Percentiles rank a stretch among this genome's conserved stretches.
Evolutionary conservation across 2,888 invertebrate species (phyloP).

Genomic region (Muscina levida): DNA sequence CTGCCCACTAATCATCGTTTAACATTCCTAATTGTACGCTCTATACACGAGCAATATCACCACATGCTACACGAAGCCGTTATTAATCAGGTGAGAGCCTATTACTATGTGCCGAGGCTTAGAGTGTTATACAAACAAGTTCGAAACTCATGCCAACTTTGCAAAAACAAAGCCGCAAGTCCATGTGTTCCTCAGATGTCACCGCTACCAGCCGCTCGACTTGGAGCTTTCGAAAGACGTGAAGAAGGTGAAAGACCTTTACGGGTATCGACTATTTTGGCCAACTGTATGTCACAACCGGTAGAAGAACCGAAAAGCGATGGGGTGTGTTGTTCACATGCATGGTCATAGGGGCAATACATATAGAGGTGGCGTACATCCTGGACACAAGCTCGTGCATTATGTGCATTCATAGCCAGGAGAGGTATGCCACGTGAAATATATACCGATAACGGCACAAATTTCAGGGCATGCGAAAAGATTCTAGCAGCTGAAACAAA

Average conservation of each 20-base stretch:
- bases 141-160: neutral
- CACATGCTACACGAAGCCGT: neutral
- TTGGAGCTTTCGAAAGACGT: slow-evolving; percentile 58
- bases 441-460: no score
- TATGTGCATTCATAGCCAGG: no score
- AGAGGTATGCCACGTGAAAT: no score
- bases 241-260: no score
- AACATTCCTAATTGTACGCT: neutral
- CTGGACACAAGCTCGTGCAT: slow-evolving; percentile 62
- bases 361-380: slow-evolving; percentile 60
- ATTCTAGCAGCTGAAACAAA: no score
- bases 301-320: slow-evolving; percentile 61
- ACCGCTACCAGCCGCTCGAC: slow-evolving; percentile 54
- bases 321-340: slow-evolving; percentile 67
- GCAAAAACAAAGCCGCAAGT: no score
- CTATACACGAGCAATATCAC: neutral
- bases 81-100: slow-evolving; percentile 31
- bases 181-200: no score
- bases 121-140: neutral
- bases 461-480: no score
- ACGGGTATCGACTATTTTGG: slow-evolving; percentile 66
- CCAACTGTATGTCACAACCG: slow-evolving; percentile 53
- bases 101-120: slow-evolving; percentile 43
- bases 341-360: slow-evolving; percentile 59
- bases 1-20: no score